Conservation (phyloP, 1,140 invertebrate species). For the Calephelis nemesis region DNA sequence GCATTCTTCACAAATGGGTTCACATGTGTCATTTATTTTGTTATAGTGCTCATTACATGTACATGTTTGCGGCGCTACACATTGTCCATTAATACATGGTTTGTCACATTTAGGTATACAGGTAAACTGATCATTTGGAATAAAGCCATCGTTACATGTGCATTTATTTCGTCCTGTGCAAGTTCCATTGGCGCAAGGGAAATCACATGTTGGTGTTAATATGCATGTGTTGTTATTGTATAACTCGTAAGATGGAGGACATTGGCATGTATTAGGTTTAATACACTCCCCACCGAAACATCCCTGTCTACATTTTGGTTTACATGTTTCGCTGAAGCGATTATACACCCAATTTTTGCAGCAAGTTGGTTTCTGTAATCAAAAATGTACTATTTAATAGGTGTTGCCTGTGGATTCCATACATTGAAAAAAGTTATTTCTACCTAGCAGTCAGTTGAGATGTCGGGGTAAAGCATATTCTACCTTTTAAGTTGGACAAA, state of each 20-base stretch:
- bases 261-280: constrained; percentile 56
- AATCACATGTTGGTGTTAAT: constrained; percentile 48
- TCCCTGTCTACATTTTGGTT: constrained; percentile 35
- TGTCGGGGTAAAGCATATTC: too few species aligned
- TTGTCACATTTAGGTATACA: constrained; percentile 30
- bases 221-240: constrained; percentile 33
- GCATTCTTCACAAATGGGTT: constrained; percentile 56
- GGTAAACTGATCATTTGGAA: constrained; percentile 3
- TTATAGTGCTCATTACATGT: constrained; percentile 41
- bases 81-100: constrained; percentile 29
- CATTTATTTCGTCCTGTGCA: constrained; percentile 32
- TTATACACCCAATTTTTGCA: constrained; percentile 34
- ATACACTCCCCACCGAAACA: constrained; percentile 56
- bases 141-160: constrained; percentile 22
- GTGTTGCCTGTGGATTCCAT: too few species aligned
- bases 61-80: constrained; percentile 35
- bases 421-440: too few species aligned
- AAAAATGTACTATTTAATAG: neutral
- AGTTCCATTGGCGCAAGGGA: constrained; percentile 54
- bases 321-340: constrained; percentile 23
- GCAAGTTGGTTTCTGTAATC: constrained; percentile 28
- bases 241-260: constrained; percentile 29
- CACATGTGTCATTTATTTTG: constrained; percentile 29
- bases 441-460: neutral
- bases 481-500: neutral